Evolutionary conservation across 2,888 invertebrate species (phyloP), one percentile per base, ranked within the genome.

Genomic region (Anodontia alba): DNA sequence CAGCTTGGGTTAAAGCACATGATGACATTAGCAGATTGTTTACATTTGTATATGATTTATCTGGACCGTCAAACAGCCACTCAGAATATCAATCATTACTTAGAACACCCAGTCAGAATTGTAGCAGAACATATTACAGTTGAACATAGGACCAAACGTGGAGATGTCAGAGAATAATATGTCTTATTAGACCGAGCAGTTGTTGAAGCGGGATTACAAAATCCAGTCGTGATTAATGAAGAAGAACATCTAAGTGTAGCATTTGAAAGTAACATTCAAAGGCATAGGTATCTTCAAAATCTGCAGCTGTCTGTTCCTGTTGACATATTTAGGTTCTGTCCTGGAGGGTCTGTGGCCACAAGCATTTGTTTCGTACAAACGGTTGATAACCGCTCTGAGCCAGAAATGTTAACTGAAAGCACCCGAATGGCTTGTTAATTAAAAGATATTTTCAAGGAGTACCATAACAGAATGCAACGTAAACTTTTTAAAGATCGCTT

Each of bases 401-500:
- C 72, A 1, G 49, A 84, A 51, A 42, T 77, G 23, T 31, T 81
- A 15, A 78, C 68, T 20, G 46, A 86, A 36, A 71, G 73, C 15
- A 74, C 80, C 8, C 26, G 80, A 26, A 17, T 86, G 8, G 43
- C 76, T n/a, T 43, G 42, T n/a, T 68, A 29, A 51, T 31, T 77
- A 5, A 51, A 51, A 42, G 54, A 23, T n/a, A 42, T 76, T 20
- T 69, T 86, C 15, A 38, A 57, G 17, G 87, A 81, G 68, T 82
- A 36, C 36, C 82, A 87, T 49, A 87, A 81, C 2, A 71, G 86
- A 12, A 66, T 76, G n/a, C 78, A 80, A 46, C 77, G 29, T 31
- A 31, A 26, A 15, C 8, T 29, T 0, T 84, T 87, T 67, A 75
- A 77, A 46, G 51, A 62, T 29, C 78, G 77, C 38, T 33, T 82